Percentiles rank a stretch among this genome's conserved stretches.
These are phyloP conservation scores for Phorcus lineatus DNA, from an alignment of 2,888 invertebrate genomes.

Conservation along the genomic window DNA sequence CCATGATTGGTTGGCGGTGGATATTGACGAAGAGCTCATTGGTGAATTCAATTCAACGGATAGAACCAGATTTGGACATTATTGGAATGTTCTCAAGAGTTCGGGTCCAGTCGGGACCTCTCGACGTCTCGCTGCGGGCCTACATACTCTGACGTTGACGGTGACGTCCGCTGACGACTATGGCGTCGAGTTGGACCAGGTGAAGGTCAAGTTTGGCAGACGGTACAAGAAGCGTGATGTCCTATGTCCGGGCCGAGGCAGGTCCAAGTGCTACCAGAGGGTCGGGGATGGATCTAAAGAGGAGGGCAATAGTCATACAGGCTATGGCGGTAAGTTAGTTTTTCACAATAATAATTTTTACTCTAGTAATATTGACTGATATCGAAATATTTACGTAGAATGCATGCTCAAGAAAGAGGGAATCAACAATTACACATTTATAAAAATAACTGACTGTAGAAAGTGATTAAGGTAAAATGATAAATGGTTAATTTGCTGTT, in stretches of 20 bases:
- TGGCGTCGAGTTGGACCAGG: slow-evolving; percentile 22
- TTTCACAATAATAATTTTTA: too few species aligned
- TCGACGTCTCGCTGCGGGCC: neutral
- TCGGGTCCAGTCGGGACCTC: neutral
- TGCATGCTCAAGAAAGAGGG: too few species aligned
- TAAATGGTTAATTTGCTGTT: too few species aligned
- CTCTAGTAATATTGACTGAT: too few species aligned
- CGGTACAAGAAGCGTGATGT: neutral
- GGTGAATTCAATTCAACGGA: slow-evolving; percentile 6
- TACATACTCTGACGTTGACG: neutral
- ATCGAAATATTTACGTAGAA: too few species aligned
- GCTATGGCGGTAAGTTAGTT: too few species aligned
- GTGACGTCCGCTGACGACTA: slow-evolving; percentile 8
- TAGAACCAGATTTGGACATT: neutral
- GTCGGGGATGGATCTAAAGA: too few species aligned
- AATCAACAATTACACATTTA: neutral
- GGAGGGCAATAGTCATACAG: too few species aligned
- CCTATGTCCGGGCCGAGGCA: slow-evolving; percentile 7
- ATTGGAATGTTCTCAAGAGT: slow-evolving; percentile 15
- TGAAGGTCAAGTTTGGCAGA: slow-evolving; percentile 1
- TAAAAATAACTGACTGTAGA: too few species aligned
- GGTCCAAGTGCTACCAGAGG: neutral
- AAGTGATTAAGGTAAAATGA: too few species aligned
- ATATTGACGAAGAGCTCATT: neutral
- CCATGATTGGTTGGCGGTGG: neutral